Base-by-base conservation (phyloP, 1,140 invertebrate genomes). In the Parapsyche elsis region DNA sequence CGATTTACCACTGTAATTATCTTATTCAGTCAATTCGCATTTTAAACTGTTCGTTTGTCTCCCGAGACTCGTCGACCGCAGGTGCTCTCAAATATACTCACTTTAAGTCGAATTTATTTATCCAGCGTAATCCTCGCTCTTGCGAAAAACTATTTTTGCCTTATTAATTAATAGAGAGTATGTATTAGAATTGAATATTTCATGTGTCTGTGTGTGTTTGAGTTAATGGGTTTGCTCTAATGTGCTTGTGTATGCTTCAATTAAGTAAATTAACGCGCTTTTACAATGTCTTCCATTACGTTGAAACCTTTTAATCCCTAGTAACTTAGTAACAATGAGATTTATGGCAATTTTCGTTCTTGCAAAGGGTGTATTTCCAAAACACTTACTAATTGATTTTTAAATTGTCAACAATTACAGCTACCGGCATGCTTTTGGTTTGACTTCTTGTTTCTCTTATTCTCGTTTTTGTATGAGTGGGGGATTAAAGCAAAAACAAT, bases 1-100 rank as follows among this genome's bases (percentile, higher is more conserved):
- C 64, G 7, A 23, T 67, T 19, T 30, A 67, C 64, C 23, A 30
- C 24, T 24, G 24, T 24, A 67, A 67, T 67, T 67, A 67, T 67
- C 64, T 24, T 67, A 30, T 67, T 67, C 24, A 67, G 64, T 30
- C 64, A 67, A 67, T 67, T 67, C 64, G 24, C 14, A 23, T 67
- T 67, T 67, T 30, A 30, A 67, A 67, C n/a, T 26, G 64, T 67
- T 67, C 64, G 14, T 30, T 67, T 24, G 21, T 67, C 5, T 61
- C 19, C n/a, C 64, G 24, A 61, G 5, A 16, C 7, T 61, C 57
- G 23, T 67, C 64, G 64, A 26, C 23, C 2, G 9, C 24, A 26
- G 21, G 24, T 30, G 64, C 14, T 67, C 14, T 67, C 21, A 19
- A 61, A 53, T n/a, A 61, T 30, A n/a, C 21, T 26, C 0, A 26